Evolutionary conservation across 2,797 vertebrate species (phyloP).

Genomic region (Dromococcyx pavoninus): DNA sequence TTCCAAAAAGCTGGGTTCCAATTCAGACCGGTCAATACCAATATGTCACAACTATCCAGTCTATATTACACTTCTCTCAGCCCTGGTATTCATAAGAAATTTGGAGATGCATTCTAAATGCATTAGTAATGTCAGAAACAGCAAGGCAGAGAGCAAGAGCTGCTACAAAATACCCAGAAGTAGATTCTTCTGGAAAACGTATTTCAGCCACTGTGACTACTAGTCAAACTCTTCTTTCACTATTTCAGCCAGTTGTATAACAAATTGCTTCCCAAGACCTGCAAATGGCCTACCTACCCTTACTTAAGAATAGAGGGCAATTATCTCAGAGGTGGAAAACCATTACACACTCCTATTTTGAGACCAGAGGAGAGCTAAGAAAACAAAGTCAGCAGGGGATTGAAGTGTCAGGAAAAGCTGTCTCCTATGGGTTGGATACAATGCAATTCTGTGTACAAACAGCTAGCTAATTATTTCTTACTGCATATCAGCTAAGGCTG

Average conservation of each 20-base stretch:
- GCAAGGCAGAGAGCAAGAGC: neutral
- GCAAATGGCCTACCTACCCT: neutral
- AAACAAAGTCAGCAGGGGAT: conserved; percentile 36
- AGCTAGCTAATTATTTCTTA: conserved; percentile 65
- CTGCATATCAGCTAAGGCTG: conserved; percentile 44
- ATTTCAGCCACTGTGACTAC: neutral
- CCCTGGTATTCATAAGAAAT: neutral
- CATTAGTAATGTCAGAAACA: neutral
- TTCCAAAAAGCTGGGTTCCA: neutral
- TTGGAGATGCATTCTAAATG: neutral
- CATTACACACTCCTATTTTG: neutral
- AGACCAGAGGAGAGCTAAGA: neutral
- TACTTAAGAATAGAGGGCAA: neutral
- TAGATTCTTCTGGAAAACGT: neutral
- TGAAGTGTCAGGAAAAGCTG: conserved; percentile 37
- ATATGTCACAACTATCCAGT: accelerated
- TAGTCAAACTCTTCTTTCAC: neutral
- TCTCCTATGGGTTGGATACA: neutral
- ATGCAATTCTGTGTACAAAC: conserved; percentile 33
- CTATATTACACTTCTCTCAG: neutral
- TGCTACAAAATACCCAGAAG: neutral
- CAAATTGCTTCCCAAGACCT: neutral
- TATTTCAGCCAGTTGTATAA: neutral
- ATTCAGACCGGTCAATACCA: neutral
- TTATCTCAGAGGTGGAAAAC: neutral